phyloP scores from a whole-genome alignment of 2,888 invertebrate genomes.

The Athripsodes cinereus region DNA sequence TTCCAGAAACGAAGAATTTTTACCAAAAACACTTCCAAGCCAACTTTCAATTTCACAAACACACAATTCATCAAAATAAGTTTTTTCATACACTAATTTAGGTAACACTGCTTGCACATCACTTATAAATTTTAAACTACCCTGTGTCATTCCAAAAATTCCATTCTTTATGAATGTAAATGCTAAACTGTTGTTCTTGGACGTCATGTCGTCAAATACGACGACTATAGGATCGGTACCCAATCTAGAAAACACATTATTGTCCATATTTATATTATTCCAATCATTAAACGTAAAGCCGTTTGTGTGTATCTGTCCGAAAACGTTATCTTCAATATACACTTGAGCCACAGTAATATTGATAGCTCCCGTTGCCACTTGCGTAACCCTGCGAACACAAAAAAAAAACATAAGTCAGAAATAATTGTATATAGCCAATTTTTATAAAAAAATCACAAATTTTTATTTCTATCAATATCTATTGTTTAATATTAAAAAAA shows the following conservation, averaged over 20 bases:
- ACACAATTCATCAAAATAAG: conserved; percentile 59
- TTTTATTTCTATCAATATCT: too few relatives aligned
- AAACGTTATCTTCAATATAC: conserved; percentile 54
- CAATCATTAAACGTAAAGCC: conserved; percentile 62
- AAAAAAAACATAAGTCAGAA: not conserved
- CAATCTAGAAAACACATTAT: conserved; percentile 58
- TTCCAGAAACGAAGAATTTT: conserved; percentile 41
- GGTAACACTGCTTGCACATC: conserved; percentile 3
- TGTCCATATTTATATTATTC: conserved; percentile 56
- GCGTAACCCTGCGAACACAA: conserved; percentile 47
- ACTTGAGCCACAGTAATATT: conserved; percentile 58
- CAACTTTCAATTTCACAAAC: conserved; percentile 56
- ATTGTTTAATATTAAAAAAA: too few relatives aligned
- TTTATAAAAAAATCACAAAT: too few relatives aligned
- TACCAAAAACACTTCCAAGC: conserved; percentile 47
- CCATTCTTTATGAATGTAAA: conserved; percentile 50
- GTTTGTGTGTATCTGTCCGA: conserved; percentile 50
- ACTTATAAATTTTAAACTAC: conserved; percentile 55
- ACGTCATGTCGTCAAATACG: not conserved
- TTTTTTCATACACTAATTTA: conserved; percentile 47
- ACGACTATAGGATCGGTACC: conserved; percentile 40
- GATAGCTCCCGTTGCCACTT: conserved; percentile 57
- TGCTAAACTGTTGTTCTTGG: conserved; percentile 14
- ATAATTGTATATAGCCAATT: too few relatives aligned
- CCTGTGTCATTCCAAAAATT: conserved; percentile 44